These are phyloP conservation scores for Eumerus sabulonum DNA, from an alignment of 2,888 invertebrate species.

Conservation along the genomic window DNA sequence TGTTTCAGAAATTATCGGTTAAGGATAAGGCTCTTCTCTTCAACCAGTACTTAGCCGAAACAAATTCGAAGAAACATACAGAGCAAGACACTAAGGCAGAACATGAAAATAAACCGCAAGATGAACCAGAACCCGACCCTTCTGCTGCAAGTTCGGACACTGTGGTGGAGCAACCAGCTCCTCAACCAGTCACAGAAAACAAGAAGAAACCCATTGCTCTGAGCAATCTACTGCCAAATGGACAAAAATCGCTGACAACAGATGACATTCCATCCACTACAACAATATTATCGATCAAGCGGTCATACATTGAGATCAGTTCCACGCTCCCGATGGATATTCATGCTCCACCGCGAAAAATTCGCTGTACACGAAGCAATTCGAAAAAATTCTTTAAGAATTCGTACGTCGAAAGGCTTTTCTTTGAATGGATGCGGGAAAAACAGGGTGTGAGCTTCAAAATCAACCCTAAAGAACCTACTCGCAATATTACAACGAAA, in stretches of 20 bases:
- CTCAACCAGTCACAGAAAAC: neutral
- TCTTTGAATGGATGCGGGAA: constrained; percentile 75
- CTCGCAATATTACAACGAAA: neutral
- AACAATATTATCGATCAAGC: no score
- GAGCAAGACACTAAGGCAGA: no score
- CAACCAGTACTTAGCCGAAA: constrained; percentile 59
- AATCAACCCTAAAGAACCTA: constrained; percentile 2
- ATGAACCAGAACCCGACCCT: no score
- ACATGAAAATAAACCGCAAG: no score
- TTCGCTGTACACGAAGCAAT: constrained; percentile 73
- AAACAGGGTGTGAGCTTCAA: constrained; percentile 74
- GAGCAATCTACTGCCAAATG: no score
- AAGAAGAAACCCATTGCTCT: no score
- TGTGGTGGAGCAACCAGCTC: constrained; percentile 1
- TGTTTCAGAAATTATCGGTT: constrained; percentile 74
- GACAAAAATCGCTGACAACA: no score
- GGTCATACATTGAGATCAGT: constrained; percentile 63
- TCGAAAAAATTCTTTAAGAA: constrained; percentile 73
- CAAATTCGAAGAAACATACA: no score
- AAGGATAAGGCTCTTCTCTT: constrained; percentile 76
- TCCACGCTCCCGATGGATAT: constrained; percentile 72
- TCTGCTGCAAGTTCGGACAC: no score
- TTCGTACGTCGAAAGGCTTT: constrained; percentile 73
- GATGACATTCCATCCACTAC: no score
- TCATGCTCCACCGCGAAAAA: constrained; percentile 74